phyloP scores from a whole-genome alignment of 1,140 invertebrate genomes.

The Drosophila chauvacae region DNA sequence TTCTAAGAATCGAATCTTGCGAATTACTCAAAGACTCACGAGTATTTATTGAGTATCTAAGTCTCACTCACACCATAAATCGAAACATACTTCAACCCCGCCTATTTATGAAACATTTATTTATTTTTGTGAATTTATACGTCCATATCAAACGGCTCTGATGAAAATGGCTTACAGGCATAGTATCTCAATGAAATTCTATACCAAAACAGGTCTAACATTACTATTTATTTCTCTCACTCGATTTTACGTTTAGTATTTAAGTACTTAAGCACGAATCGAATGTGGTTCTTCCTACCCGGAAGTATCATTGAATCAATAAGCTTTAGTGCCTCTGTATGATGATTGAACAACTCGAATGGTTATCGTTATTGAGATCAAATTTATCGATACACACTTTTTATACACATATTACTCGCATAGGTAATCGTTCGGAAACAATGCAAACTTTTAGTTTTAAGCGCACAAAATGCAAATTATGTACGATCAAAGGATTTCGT shows the following conservation, averaged over 20 bases:
- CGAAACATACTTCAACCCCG: conserved; percentile 24
- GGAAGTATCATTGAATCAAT: conserved; percentile 31
- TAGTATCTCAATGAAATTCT: conserved; percentile 29
- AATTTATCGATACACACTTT: conserved; percentile 22
- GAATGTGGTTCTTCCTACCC: conserved; percentile 14
- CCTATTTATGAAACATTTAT: conserved; percentile 34
- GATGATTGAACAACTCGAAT: conserved; percentile 34
- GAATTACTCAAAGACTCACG: conserved; percentile 34
- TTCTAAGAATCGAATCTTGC: conserved; percentile 29
- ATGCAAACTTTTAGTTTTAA: conserved; percentile 48
- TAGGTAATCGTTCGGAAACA: conserved; percentile 24
- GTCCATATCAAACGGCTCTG: conserved; percentile 18
- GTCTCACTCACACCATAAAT: not conserved
- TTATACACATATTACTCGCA: conserved; percentile 17
- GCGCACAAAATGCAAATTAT: conserved; percentile 60
- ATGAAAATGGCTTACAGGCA: conserved; percentile 11
- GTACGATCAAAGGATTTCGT: conserved; percentile 56
- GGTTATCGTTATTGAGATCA: conserved; percentile 25
- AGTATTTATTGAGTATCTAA: conserved; percentile 14
- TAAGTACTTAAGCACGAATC: conserved; percentile 45
- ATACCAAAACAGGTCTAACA: conserved; percentile 34
- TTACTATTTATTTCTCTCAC: conserved; percentile 33
- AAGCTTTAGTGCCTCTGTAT: conserved; percentile 50
- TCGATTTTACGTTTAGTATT: conserved; percentile 26
- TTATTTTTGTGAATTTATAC: conserved; percentile 21